These are phyloP conservation scores for Erebia epiphron DNA, from an alignment of 2,888 invertebrate genomes.

Conservation along the genomic window DNA sequence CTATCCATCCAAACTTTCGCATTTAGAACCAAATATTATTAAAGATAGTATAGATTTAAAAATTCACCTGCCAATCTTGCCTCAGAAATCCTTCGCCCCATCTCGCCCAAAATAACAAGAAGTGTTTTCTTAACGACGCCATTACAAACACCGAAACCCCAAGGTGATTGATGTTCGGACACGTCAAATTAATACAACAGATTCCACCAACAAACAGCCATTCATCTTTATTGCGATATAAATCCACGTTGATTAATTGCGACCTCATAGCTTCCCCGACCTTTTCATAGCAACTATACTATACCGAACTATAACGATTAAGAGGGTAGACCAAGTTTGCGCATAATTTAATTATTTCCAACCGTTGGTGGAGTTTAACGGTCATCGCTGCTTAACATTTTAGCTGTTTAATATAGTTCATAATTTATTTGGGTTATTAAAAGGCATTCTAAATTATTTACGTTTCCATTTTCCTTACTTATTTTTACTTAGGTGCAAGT, in stretches of 20 bases:
- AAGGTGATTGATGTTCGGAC: conserved; percentile 21
- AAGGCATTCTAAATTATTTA: too few species aligned
- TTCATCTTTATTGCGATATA: conserved; percentile 21
- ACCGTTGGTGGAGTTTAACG: not conserved
- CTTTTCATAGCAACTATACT: conserved; percentile 10
- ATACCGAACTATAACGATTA: conserved; percentile 11
- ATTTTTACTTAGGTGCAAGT: too few species aligned
- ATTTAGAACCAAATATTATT: too few species aligned
- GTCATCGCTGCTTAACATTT: not conserved
- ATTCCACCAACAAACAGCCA: conserved; percentile 15
- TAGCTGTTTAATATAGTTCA: too few species aligned
- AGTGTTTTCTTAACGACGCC: conserved; percentile 4
- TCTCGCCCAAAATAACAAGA: not conserved
- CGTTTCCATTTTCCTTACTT: too few species aligned
- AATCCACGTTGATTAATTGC: conserved; percentile 24
- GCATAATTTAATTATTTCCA: conserved; percentile 14
- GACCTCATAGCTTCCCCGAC: conserved; percentile 14
- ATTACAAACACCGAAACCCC: not conserved
- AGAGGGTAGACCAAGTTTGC: not conserved
- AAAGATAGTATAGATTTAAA: too few species aligned
- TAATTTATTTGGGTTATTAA: too few species aligned
- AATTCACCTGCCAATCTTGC: not conserved
- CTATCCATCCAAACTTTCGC: too few species aligned
- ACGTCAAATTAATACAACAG: conserved; percentile 24
- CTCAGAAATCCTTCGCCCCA: not conserved